Base-by-base conservation (phyloP, 1,140 invertebrate genomes). In the Tetraneura akinire region DNA sequence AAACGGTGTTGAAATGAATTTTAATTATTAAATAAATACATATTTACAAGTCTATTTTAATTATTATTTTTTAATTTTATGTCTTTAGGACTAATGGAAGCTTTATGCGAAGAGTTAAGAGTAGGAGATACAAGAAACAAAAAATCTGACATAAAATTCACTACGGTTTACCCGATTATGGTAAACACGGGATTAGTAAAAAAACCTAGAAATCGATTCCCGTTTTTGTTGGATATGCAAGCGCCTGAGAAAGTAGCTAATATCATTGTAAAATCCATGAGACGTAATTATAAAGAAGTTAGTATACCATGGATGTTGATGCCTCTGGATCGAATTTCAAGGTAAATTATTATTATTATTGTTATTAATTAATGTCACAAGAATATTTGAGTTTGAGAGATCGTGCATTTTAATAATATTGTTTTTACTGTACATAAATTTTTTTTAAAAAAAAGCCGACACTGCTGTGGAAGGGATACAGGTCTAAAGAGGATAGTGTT, bases 131-230 rank as follows among this genome's bases (percentile, higher is more conserved):
- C 88, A 80, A 71, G 76, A 26, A 71, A 70, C 21, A 45, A 62
- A 49, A 83, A 83, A 80, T 82, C 86, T 1, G 86, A 92, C 85
- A 87, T 87, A 0, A 86, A 93, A 85, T 88, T 94, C 66, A 96
- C 94, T 0, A 91, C 90, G 0, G 90, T 96, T 80, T 95, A 90
- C 85, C 94, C 94, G 0, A 93, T 91, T 83, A 92, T 93, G 85
- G 91, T 95, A 14, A 91, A 94, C 83, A 96, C 94, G 8, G 93
- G 94, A 18, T 86, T 96, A 11, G 92, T 92, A 83, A 92, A 94
- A 83, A 91, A 91, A 74, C 92, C 92, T 0, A 90, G 87, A 83
- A 90, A 91, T 81, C 91, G 88, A 82, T 93, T 93, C 86, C 89
- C 91, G 3, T 87, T 83, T 13, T 81, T 93, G 16, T 88, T 93